These are phyloP conservation scores for Tromatobia lineatoria DNA, from an alignment of 2,888 invertebrate species.

Conservation along the genomic window DNA sequence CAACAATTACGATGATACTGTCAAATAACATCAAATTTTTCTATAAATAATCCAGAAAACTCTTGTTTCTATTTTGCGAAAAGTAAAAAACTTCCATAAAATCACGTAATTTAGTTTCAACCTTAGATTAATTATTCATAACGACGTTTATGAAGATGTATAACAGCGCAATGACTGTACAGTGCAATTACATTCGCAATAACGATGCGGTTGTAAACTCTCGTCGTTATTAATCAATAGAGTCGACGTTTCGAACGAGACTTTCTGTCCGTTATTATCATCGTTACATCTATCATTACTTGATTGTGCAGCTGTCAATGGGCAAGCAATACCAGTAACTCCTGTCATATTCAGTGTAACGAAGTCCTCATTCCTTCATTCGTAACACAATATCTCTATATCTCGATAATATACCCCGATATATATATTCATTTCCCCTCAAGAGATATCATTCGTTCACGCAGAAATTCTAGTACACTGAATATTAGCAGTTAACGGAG, in stretches of 20 bases:
- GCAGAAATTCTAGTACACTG: not conserved
- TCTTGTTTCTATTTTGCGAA: no score
- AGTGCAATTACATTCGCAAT: not conserved
- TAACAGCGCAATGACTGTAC: not conserved
- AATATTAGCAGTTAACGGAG: not conserved
- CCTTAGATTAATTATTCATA: not conserved
- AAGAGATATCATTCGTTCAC: slow-evolving; percentile 17
- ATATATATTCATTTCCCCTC: slow-evolving; percentile 40
- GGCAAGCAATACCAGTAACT: not conserved
- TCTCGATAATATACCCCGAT: slow-evolving; percentile 5
- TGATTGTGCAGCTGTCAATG: slow-evolving; percentile 10
- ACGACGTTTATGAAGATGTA: not conserved
- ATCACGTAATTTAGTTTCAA: not conserved
- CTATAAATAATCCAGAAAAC: no score
- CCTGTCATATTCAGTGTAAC: not conserved
- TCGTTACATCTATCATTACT: not conserved
- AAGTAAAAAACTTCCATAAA: no score
- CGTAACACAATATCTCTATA: slow-evolving; percentile 8
- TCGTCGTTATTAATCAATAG: not conserved
- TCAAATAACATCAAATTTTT: no score
- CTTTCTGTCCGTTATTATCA: not conserved
- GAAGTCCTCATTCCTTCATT: not conserved
- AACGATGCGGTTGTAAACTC: not conserved
- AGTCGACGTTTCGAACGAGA: not conserved
- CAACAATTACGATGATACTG: no score